phyloP scores from a whole-genome alignment of 2,888 invertebrate genomes.

The Cataglyphis altisquamis region DNA sequence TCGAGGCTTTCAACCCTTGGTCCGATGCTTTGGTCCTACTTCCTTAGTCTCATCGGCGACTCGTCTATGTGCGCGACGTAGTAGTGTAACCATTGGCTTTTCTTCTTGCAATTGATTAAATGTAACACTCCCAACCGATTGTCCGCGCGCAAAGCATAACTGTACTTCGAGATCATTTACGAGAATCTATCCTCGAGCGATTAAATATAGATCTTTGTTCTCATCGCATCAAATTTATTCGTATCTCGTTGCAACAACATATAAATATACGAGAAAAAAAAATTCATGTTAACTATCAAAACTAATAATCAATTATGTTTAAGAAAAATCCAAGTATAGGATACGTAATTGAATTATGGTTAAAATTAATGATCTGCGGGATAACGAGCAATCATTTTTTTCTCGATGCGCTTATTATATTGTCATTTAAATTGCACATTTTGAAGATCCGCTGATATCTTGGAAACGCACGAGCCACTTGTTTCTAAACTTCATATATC shows the following conservation, averaged over 20 bases:
- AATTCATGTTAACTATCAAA: neutral
- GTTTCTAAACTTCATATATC: constrained; percentile 71
- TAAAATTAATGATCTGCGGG: constrained; percentile 20
- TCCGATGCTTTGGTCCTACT: constrained; percentile 73
- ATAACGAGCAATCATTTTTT: constrained; percentile 12
- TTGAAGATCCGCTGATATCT: constrained; percentile 33
- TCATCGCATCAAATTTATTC: neutral
- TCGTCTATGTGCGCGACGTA: constrained; percentile 69
- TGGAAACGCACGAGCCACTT: constrained; percentile 5
- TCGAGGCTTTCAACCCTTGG: constrained; percentile 79
- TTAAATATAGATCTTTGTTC: constrained; percentile 11
- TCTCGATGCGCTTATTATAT: constrained; percentile 27
- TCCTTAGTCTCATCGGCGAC: constrained; percentile 69
- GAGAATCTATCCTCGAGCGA: neutral
- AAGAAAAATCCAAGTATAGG: neutral
- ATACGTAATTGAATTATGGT: constrained; percentile 18
- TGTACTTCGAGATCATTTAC: neutral
- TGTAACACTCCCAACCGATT: constrained; percentile 32
- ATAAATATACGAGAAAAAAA: neutral
- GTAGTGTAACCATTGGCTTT: constrained; percentile 33
- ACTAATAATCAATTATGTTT: constrained; percentile 5
- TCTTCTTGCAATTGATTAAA: constrained; percentile 52
- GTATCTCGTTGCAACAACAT: neutral
- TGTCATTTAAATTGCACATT: constrained; percentile 25
- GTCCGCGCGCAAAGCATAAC: constrained; percentile 39